Conservation (phyloP, 1,140 invertebrate genomes). For the Aphaenogaster rudis region DNA sequence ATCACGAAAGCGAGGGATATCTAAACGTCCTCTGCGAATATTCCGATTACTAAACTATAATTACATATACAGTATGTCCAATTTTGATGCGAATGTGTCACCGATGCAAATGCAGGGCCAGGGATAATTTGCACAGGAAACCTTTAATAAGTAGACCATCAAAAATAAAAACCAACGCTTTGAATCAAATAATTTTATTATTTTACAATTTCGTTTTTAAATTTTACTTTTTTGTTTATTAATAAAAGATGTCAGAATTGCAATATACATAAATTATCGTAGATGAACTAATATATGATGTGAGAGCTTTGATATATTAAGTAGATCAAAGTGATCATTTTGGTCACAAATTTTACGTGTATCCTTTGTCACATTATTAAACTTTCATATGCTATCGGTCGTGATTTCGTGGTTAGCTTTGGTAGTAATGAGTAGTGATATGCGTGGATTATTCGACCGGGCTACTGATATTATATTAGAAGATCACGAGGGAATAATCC, state of each 20-base stretch:
- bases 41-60: background rate
- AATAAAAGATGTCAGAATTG: background rate
- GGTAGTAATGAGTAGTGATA: background rate
- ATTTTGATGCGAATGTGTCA: background rate
- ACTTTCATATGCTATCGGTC: background rate
- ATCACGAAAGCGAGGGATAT: background rate
- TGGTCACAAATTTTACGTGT: background rate
- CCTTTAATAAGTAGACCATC: background rate
- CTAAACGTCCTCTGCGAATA: background rate
- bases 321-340: constrained; percentile 26
- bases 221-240: background rate
- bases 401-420: constrained; percentile 13
- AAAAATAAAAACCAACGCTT: background rate
- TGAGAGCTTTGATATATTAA: background rate
- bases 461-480: background rate
- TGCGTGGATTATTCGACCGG: background rate
- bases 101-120: background rate
- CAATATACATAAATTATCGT: background rate
- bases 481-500: background rate
- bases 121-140: background rate
- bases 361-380: constrained; percentile 25
- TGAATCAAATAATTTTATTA: background rate
- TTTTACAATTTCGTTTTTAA: background rate
- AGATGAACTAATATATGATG: background rate
- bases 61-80: background rate